phyloP scores from a whole-genome alignment of 2,113 vertebrate species.

The Corydoras sp. region DNA sequence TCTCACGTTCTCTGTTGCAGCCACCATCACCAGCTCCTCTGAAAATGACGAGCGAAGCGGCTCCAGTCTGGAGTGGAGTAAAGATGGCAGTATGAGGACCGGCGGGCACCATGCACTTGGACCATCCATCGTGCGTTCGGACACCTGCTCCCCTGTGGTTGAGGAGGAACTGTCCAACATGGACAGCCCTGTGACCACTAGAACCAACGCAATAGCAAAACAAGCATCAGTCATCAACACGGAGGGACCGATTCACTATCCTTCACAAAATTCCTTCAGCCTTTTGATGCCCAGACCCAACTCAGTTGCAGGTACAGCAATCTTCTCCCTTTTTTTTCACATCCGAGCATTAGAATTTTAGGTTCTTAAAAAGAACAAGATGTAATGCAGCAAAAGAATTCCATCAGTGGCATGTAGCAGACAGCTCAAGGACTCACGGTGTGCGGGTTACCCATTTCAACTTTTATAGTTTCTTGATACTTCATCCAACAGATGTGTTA shows the following conservation, averaged over 20 bases:
- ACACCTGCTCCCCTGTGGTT: conserved; percentile 91
- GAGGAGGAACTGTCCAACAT: conserved; percentile 79
- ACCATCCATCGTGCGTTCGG: conserved; percentile 73
- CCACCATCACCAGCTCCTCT: conserved; percentile 96
- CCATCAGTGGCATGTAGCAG: too few relatives aligned
- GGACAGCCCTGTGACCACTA: not conserved
- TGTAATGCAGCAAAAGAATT: too few relatives aligned
- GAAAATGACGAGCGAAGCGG: conserved; percentile 97
- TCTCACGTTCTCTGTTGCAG: conserved; percentile 52
- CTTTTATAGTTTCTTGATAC: too few relatives aligned
- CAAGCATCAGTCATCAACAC: conserved; percentile 51
- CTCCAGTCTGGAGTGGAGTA: conserved; percentile 96
- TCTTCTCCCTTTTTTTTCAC: too few relatives aligned
- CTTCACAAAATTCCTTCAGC: conserved; percentile 73
- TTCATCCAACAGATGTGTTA: too few relatives aligned
- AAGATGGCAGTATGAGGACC: conserved; percentile 82
- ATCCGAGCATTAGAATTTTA: too few relatives aligned
- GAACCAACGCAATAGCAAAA: conserved; percentile 38
- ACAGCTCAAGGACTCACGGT: too few relatives aligned
- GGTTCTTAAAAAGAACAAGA: too few relatives aligned
- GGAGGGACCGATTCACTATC: conserved; percentile 77
- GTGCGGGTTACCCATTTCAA: too few relatives aligned
- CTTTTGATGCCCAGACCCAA: conserved; percentile 95
- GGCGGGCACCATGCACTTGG: conserved; percentile 74
- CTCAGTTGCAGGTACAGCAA: conserved; percentile 87